Conservation (phyloP, 2,888 invertebrate genomes). For the Tipula confusa region DNA sequence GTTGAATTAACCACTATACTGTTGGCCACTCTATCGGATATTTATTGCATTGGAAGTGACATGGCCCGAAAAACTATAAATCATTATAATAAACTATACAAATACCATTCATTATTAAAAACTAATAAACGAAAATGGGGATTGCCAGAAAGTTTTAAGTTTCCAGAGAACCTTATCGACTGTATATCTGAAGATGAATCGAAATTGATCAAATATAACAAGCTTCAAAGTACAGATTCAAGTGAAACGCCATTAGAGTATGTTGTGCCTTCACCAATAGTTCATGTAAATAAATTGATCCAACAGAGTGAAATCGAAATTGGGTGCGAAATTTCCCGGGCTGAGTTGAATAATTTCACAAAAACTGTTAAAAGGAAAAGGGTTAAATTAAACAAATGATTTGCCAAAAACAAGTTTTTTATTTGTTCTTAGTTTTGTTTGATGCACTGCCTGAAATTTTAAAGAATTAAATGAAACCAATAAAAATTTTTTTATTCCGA, state of each 20-base stretch:
- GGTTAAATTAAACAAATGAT: background rate
- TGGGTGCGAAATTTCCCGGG: background rate
- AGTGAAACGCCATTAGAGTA: no score
- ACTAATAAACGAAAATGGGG: background rate
- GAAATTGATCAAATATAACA: background rate
- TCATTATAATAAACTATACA: background rate
- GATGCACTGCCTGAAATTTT: background rate
- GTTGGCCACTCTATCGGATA: background rate
- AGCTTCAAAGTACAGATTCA: background rate
- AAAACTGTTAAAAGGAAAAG: background rate
- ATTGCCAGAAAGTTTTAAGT: background rate
- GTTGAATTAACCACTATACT: conserved; percentile 15
- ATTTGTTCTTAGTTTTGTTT: background rate
- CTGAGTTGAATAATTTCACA: background rate
- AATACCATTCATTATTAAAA: background rate
- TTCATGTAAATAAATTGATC: background rate
- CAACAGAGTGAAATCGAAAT: background rate
- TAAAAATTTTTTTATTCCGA: background rate
- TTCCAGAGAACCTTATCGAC: background rate
- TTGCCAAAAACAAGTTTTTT: background rate
- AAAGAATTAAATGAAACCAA: background rate
- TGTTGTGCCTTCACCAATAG: background rate
- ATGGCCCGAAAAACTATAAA: background rate
- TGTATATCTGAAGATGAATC: background rate
- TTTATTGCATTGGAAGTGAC: background rate